These are phyloP conservation scores for Branchipolynoe longqiensis DNA, from an alignment of 2,888 invertebrate genomes.

Conservation along the genomic window DNA sequence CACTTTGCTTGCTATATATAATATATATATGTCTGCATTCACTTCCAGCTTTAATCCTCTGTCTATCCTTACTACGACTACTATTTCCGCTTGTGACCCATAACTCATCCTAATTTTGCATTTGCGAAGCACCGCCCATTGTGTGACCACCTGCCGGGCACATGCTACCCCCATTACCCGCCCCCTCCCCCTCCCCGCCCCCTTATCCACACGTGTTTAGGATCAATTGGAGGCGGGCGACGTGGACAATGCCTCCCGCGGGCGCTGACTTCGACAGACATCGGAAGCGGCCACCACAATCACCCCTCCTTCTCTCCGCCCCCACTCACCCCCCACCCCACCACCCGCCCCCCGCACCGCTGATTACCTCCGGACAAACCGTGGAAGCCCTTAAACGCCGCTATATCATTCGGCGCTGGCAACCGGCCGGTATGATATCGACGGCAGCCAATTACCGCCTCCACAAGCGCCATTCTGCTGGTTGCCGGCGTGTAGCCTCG, in stretches of 20 bases:
- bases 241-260: neutral
- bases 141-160: conserved; percentile 26
- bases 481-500: neutral
- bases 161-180: too few species aligned
- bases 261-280: neutral
- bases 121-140: neutral
- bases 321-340: neutral
- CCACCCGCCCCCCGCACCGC: neutral
- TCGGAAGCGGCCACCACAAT: neutral
- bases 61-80: too few species aligned
- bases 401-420: neutral
- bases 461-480: neutral
- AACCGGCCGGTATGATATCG: neutral
- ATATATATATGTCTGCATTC: too few species aligned
- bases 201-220: conserved; percentile 1
- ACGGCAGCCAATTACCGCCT: neutral
- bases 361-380: conserved; percentile 32
- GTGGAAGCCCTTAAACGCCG: neutral
- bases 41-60: too few species aligned
- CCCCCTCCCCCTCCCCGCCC: too few species aligned
- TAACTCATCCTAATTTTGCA: too few species aligned
- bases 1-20: too few species aligned
- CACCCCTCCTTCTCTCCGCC: neutral
- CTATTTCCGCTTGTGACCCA: too few species aligned
- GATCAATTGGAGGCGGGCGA: conserved; percentile 27